phyloP scores from a whole-genome alignment of 2,113 vertebrate species.

The Tachycineta bicolor region DNA sequence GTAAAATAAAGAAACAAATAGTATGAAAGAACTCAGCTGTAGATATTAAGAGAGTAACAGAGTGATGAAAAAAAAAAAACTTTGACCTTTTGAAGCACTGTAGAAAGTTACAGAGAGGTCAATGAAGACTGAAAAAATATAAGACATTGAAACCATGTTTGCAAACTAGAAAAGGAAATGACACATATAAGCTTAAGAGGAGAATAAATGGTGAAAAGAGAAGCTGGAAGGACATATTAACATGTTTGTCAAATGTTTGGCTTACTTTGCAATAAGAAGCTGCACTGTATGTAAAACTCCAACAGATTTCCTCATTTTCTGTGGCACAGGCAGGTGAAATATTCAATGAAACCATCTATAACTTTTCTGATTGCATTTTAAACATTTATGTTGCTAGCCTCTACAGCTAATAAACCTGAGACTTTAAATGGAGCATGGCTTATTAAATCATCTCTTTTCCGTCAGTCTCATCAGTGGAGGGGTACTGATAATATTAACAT shows the following conservation, averaged over 20 bases:
- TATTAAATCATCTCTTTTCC: conserved; percentile 25
- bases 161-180: background rate
- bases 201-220: background rate
- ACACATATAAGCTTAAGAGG: background rate
- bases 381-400: conserved; percentile 43
- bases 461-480: background rate
- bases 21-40: background rate
- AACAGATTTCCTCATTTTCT: background rate
- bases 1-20: background rate
- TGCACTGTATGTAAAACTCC: background rate
- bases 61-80: background rate
- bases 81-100: background rate
- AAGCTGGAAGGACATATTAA: background rate
- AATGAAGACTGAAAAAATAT: background rate
- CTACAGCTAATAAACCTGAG: conserved; percentile 43
- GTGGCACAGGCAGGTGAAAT: background rate
- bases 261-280: background rate
- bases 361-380: conserved; percentile 57
- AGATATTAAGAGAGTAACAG: background rate
- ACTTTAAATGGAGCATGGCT: conserved; percentile 57
- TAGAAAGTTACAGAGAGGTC: background rate
- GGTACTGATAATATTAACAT: background rate
- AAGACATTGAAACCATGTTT: background rate
- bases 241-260: background rate
- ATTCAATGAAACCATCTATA: conserved; percentile 24